These are phyloP conservation scores for Botia almorhae DNA, from an alignment of 2,797 vertebrate genomes.

Conservation along the genomic window DNA sequence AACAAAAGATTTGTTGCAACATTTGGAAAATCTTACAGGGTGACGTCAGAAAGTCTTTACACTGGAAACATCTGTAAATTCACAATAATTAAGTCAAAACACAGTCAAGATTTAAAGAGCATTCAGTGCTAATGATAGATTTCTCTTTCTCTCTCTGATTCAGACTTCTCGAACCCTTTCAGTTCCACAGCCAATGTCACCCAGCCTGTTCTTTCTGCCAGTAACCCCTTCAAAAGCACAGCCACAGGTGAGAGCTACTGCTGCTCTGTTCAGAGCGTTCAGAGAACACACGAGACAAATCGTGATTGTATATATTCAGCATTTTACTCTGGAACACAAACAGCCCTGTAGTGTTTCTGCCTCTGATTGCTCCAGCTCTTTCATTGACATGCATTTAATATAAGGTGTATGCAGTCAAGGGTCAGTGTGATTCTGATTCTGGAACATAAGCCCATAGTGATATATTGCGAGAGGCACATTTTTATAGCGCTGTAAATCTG, in stretches of 20 bases:
- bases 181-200: constrained; percentile 67
- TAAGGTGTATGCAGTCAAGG: neutral
- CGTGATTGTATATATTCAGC: too few species aligned
- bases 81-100: constrained; percentile 33
- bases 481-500: constrained; percentile 29
- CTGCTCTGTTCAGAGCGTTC: neutral
- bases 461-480: constrained; percentile 31
- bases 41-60: constrained; percentile 12
- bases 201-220: constrained; percentile 82
- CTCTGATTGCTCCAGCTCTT: neutral
- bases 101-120: neutral
- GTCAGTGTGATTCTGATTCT: constrained; percentile 25
- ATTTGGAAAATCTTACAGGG: constrained; percentile 10
- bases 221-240: constrained; percentile 87
- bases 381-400: neutral
- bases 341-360: neutral
- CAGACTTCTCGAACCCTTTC: constrained; percentile 89
- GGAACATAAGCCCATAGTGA: constrained; percentile 4
- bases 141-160: constrained; percentile 18
- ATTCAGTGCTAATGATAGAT: constrained; percentile 15
- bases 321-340: too few species aligned
- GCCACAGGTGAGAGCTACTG: constrained; percentile 77
- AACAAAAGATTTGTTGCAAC: neutral
- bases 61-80: constrained; percentile 33
- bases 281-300: neutral